A percentile compares a stretch with the other conserved stretches of the same genome.
phyloP scores from a whole-genome alignment of 1,140 invertebrate genomes.

The Meloidogyne floridensis region DNA sequence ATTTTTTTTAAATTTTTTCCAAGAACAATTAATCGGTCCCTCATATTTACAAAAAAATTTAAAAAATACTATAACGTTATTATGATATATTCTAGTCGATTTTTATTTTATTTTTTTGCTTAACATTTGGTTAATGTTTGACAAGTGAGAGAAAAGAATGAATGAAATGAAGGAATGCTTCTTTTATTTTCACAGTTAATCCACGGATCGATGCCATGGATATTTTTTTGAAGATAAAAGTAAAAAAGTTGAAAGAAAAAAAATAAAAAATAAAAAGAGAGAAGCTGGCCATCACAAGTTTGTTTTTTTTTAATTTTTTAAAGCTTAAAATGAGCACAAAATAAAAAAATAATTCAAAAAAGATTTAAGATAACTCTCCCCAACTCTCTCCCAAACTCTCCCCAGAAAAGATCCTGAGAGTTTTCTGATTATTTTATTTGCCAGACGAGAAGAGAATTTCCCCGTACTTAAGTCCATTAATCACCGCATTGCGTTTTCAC shows the following conservation, averaged over 20 bases:
- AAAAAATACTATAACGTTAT: too few species aligned
- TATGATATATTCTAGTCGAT: neutral
- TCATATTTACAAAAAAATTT: too few species aligned
- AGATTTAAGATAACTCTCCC: too few species aligned
- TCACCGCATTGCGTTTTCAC: too few species aligned
- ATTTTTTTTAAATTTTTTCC: too few species aligned
- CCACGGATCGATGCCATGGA: constrained; percentile 1
- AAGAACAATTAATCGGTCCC: too few species aligned
- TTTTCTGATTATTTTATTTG: too few species aligned
- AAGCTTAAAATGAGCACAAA: neutral
- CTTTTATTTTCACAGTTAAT: neutral
- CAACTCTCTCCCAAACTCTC: too few species aligned
- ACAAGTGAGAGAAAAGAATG: neutral
- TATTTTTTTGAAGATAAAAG: neutral
- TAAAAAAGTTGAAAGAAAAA: neutral
- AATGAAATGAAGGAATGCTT: neutral
- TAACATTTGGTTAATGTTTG: constrained; percentile 6
- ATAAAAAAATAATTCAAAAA: too few species aligned
- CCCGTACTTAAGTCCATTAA: too few species aligned
- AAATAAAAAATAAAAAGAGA: neutral
- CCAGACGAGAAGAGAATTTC: too few species aligned
- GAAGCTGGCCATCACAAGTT: neutral
- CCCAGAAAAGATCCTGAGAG: too few species aligned
- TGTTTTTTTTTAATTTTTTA: neutral
- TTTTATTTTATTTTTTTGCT: neutral